A percentile compares a stretch with the other conserved stretches of the same genome.
These are phyloP conservation scores for Oligia strigilis DNA, from an alignment of 2,888 invertebrate species.

Conservation along the genomic window DNA sequence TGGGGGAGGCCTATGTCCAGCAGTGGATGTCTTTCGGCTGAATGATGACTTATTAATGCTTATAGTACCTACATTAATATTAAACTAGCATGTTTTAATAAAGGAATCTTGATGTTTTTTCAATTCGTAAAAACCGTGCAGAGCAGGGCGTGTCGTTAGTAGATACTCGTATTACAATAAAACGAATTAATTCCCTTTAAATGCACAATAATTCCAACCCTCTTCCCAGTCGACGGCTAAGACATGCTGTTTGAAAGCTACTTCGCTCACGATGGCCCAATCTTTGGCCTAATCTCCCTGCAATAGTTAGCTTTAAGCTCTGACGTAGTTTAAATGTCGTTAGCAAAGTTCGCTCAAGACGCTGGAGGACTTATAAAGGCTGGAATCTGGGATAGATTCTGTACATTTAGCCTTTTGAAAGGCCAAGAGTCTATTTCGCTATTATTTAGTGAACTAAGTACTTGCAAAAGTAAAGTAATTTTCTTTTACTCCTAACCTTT, in stretches of 20 bases:
- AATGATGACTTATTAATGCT: no score
- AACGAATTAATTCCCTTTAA: background rate
- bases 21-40: no score
- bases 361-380: conserved; percentile 28
- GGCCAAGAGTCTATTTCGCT: background rate
- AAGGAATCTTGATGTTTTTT: background rate
- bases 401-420: background rate
- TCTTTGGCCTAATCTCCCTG: conserved; percentile 41
- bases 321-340: conserved; percentile 44
- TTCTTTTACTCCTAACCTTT: no score
- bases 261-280: conserved; percentile 8
- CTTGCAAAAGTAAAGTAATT: background rate
- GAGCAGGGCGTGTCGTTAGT: background rate
- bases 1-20: no score
- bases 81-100: background rate
- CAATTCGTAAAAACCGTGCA: background rate
- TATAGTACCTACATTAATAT: background rate
- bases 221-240: background rate
- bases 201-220: background rate
- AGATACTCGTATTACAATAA: background rate
- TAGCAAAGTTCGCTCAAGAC: conserved; percentile 49
- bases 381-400: conserved; percentile 26
- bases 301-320: conserved; percentile 41
- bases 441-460: background rate
- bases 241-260: background rate